Base-by-base conservation (phyloP, 2,113 vertebrate genomes). In the Pseudopipra pipra region DNA sequence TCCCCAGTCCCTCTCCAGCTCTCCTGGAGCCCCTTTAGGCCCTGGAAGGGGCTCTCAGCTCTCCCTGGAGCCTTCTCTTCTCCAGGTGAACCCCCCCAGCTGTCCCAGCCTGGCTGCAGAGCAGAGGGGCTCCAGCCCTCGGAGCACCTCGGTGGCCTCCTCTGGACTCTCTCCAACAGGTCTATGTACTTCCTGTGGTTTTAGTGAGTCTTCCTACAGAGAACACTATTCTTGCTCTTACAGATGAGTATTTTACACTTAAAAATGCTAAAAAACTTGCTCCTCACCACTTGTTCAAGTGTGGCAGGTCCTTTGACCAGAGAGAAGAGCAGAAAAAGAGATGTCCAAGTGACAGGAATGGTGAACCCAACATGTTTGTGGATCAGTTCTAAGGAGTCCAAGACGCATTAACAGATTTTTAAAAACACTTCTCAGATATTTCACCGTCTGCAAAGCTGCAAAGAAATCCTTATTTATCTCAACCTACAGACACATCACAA, bases 61-160 rank as follows among this genome's bases (percentile, higher is more conserved):
- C 1, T 79, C 58, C 31, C 66, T 56, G 49, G 56, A 56, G 3
- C 66, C 46, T 63, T 63, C 58, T 49, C 67, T 0, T 31, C 3
- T 47, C 41, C 75, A 65, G 75, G 67, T 43, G 51, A 80, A 1
- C 43, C 35, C 31, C 21, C 51, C 59, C 76, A 73, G 76, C 58
- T 73, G 67, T 80, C 6, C 43, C 76, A 80, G 67, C 31, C 76
- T 73, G 75, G 37, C 37, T 68, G 8, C 61, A 66, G 33, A 28
- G 52, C 65, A 81, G 56, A 65, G 70, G 59, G 23, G 46, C 24
- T 71, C 31, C 76, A 51, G 66, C 18, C 35, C 51, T 35, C 4
- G 31, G 59, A 2, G 24, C 24, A 63, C 18, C 58, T 27, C 66
- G 0, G 0, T 43, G 61, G 46, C 1, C 10, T 67, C 61, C 37